Conservation (phyloP, 1,140 invertebrate genomes). For the Potamilus streckersoni region DNA sequence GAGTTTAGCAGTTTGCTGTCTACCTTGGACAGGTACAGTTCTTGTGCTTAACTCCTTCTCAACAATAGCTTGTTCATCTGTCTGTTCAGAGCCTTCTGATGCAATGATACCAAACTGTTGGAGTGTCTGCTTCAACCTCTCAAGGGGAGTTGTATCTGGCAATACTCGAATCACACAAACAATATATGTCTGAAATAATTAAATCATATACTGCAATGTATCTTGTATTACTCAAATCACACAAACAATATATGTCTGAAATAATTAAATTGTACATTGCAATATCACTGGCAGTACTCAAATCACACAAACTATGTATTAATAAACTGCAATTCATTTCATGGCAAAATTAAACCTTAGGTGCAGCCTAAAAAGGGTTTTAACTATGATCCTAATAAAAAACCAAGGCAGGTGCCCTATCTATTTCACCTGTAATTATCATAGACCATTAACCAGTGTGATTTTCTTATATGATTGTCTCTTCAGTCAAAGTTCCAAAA, state of each 20-base stretch:
- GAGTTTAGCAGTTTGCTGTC: not conserved
- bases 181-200: constrained; percentile 56
- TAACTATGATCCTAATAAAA: not conserved
- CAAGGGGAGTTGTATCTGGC: constrained; percentile 50
- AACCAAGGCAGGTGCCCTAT: too few species aligned
- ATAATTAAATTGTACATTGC: not conserved
- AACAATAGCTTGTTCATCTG: constrained; percentile 51
- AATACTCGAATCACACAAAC: constrained; percentile 69
- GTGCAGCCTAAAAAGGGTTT: not conserved
- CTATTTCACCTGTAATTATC: too few species aligned
- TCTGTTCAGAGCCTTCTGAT: constrained; percentile 32
- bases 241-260: not conserved
- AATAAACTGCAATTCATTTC: not conserved
- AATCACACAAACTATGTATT: constrained; percentile 68
- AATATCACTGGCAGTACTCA: constrained; percentile 60
- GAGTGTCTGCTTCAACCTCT: constrained; percentile 62
- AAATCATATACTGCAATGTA: not conserved
- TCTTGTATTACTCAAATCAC: not conserved
- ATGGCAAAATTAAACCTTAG: not conserved
- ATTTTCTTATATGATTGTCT: too few species aligned
- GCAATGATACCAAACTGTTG: constrained; percentile 62
- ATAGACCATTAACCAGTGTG: too few species aligned
- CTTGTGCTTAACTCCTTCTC: constrained; percentile 49
- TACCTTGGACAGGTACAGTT: constrained; percentile 65
- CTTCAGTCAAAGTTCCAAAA: too few species aligned